Conservation (phyloP, 1,140 invertebrate species). For the Aphaenogaster floridana region DNA sequence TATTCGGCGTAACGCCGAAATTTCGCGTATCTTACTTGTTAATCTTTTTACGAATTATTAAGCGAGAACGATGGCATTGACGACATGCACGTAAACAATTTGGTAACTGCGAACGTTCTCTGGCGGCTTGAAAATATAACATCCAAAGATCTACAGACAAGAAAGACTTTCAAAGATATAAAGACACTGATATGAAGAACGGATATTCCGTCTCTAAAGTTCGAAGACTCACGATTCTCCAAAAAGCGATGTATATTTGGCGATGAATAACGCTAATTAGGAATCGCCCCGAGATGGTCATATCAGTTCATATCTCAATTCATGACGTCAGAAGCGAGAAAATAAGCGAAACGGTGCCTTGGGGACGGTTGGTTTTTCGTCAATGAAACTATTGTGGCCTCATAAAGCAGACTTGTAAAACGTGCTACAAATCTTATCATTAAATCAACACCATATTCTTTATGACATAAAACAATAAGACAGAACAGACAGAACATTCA, state of each 20-base stretch:
- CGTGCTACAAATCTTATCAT: constrained; percentile 15
- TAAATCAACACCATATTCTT: constrained; percentile 3
- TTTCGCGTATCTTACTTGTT: not conserved
- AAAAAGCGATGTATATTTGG: not conserved
- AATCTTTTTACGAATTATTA: not conserved
- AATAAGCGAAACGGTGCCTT: not conserved
- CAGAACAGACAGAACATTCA: not conserved
- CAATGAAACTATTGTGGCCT: constrained; percentile 18
- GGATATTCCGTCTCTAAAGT: not conserved
- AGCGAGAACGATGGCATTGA: not conserved
- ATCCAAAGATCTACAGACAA: constrained; percentile 33
- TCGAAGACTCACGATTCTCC: not conserved
- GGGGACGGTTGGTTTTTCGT: constrained; percentile 19
- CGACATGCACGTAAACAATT: not conserved
- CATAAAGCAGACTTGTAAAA: not conserved
- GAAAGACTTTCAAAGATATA: constrained; percentile 30
- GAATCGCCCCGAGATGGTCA: not conserved
- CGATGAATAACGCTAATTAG: constrained; percentile 37
- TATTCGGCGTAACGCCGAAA: too few relatives aligned
- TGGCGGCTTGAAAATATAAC: constrained; percentile 17
- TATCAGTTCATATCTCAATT: constrained; percentile 34
- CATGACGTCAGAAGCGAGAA: constrained; percentile 33
- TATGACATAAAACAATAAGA: not conserved
- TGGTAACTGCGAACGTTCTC: constrained; percentile 23
- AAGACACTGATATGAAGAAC: constrained; percentile 29